phyloP scores from a whole-genome alignment of 2,113 vertebrate species.

The Coracopsis vasa region DNA sequence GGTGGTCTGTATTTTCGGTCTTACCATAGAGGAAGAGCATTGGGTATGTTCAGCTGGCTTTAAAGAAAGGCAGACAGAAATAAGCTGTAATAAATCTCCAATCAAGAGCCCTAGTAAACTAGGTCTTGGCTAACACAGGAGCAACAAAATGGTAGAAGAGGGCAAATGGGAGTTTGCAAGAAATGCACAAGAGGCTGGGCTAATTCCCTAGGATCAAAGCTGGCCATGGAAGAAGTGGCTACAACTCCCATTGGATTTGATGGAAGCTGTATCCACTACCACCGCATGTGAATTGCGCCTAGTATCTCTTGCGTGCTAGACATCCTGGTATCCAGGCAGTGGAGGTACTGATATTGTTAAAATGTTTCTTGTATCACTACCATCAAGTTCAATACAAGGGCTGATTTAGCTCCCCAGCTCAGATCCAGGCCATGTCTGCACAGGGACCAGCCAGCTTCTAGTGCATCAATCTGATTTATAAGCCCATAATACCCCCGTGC shows the following conservation, averaged over 20 bases:
- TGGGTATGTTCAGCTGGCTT: slow-evolving; percentile 99
- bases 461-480: slow-evolving; percentile 6
- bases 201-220: slow-evolving; percentile 17
- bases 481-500: neutral
- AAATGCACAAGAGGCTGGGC: slow-evolving; percentile 55
- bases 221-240: neutral
- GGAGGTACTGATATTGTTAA: neutral
- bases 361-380: neutral
- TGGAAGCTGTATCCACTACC: neutral
- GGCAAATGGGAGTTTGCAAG: slow-evolving; percentile 61
- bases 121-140: slow-evolving; percentile 77
- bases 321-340: neutral
- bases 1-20: slow-evolving; percentile 86
- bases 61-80: slow-evolving; percentile 99
- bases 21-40: slow-evolving; percentile 98
- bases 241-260: neutral
- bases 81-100: slow-evolving; percentile 88
- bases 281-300: neutral
- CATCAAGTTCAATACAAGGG: neutral
- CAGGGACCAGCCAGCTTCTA: slow-evolving; percentile 46
- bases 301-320: neutral
- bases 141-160: slow-evolving; percentile 71
- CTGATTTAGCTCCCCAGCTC: neutral
- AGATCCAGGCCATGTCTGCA: neutral
- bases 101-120: slow-evolving; percentile 62